Percentiles rank a stretch among this genome's conserved stretches.
phyloP scores from a whole-genome alignment of 1,140 invertebrate genomes.

The Galleria mellonella region DNA sequence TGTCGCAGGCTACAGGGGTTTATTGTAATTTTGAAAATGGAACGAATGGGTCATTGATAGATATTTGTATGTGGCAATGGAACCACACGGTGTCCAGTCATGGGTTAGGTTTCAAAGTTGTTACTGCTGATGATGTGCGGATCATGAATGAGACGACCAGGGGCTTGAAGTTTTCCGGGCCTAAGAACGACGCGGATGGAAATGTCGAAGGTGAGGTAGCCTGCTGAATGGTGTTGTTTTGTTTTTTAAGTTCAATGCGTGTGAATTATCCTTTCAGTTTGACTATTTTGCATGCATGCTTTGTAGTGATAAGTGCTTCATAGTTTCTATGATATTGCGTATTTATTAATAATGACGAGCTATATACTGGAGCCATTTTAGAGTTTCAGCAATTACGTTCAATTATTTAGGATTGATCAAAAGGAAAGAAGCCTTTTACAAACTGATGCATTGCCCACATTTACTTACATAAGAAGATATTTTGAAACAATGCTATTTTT shows the following conservation, averaged over 20 bases:
- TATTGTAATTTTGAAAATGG: constrained; percentile 57
- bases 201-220: constrained; percentile 55
- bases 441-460: no score
- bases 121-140: constrained; percentile 41
- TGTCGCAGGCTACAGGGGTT: constrained; percentile 59
- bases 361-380: no score
- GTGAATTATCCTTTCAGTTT: no score
- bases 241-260: constrained; percentile 1
- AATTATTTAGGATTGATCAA: no score
- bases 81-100: constrained; percentile 50
- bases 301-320: no score
- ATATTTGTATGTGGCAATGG: constrained; percentile 67
- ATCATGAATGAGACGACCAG: constrained; percentile 41
- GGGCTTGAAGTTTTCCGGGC: constrained; percentile 52
- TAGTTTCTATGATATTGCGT: no score
- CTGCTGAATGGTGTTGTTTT: background rate
- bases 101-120: constrained; percentile 51
- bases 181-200: constrained; percentile 56
- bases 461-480: no score
- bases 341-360: no score
- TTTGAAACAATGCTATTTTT: no score
- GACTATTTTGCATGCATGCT: background rate
- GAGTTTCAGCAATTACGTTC: no score
- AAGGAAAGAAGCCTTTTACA: no score
- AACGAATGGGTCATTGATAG: constrained; percentile 22